Conservation (phyloP, 2,113 vertebrate genomes). For the Istiophorus platypterus region DNA sequence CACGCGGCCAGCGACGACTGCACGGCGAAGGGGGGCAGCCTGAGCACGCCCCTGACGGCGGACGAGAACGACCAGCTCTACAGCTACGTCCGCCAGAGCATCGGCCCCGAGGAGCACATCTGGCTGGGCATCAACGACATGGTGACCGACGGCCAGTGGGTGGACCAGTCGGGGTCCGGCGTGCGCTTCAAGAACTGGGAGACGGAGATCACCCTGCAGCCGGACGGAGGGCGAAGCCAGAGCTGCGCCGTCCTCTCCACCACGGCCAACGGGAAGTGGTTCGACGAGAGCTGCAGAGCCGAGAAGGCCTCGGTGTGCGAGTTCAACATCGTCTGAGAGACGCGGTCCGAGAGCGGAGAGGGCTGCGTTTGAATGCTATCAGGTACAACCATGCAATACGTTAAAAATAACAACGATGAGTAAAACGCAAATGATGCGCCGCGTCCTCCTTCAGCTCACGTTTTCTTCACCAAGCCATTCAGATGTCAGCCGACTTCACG, state of each 20-base stretch:
- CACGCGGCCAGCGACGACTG: constrained; percentile 93
- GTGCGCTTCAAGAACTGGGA: constrained; percentile 95
- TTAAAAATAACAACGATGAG: too few relatives aligned
- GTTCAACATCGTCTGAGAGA: constrained; percentile 91
- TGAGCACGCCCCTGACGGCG: constrained; percentile 85
- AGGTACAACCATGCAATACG: constrained; percentile 10
- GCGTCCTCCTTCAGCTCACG: constrained; percentile 18
- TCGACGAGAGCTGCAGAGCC: constrained; percentile 90
- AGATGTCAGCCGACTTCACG: not conserved
- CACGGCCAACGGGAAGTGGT: constrained; percentile 90
- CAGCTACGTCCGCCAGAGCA: constrained; percentile 88
- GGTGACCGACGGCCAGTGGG: constrained; percentile 88
- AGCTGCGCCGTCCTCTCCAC: constrained; percentile 91
- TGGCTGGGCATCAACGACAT: constrained; percentile 97
- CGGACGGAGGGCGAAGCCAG: constrained; percentile 89
- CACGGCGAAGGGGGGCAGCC: constrained; percentile 91
- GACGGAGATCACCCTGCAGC: constrained; percentile 93
- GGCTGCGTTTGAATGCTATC: not conserved
- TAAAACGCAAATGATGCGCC: too few relatives aligned
- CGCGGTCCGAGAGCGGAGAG: not conserved
- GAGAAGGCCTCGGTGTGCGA: constrained; percentile 93
- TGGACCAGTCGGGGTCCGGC: constrained; percentile 86
- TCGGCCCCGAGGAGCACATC: constrained; percentile 85
- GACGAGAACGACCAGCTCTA: constrained; percentile 92
- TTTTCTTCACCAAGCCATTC: constrained; percentile 15